Evolutionary conservation across 2,113 vertebrate species (phyloP).

Genomic region (Telmatochromis sp.): DNA sequence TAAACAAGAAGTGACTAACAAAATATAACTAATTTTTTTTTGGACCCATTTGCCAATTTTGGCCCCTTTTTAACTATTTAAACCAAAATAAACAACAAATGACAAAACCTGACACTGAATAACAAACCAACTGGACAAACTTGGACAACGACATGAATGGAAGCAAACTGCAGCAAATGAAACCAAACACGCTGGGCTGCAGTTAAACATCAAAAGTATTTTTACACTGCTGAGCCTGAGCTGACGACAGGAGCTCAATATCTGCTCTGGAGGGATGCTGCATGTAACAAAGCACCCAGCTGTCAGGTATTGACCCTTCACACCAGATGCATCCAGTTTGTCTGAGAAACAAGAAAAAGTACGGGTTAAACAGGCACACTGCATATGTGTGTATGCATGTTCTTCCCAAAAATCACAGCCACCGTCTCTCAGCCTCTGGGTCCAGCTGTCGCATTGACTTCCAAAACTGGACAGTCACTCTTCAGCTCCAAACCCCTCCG

Average conservation of each 20-base stretch:
- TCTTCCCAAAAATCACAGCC: conserved; percentile 22
- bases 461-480: conserved; percentile 50
- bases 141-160: not conserved
- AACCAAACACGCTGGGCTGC: not conserved
- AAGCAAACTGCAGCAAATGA: not conserved
- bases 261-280: conserved; percentile 22
- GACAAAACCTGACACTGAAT: not conserved
- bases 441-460: conserved; percentile 47
- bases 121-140: not conserved
- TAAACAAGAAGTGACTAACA: not conserved
- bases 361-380: not conserved
- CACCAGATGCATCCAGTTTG: conserved; percentile 32
- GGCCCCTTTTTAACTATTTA: not conserved
- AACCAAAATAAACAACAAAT: not conserved
- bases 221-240: conserved; percentile 17
- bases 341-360: conserved; percentile 18
- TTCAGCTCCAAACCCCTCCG: conserved; percentile 15
- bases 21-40: fast-evolving
- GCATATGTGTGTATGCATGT: not conserved
- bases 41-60: not conserved
- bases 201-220: conserved; percentile 33
- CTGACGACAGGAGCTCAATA: conserved; percentile 31
- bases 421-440: conserved; percentile 26
- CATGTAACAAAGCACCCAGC: conserved; percentile 47
- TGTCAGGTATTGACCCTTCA: conserved; percentile 55